Base-by-base conservation (phyloP, 2,113 vertebrate species). In the Accipiter virgatus region DNA sequence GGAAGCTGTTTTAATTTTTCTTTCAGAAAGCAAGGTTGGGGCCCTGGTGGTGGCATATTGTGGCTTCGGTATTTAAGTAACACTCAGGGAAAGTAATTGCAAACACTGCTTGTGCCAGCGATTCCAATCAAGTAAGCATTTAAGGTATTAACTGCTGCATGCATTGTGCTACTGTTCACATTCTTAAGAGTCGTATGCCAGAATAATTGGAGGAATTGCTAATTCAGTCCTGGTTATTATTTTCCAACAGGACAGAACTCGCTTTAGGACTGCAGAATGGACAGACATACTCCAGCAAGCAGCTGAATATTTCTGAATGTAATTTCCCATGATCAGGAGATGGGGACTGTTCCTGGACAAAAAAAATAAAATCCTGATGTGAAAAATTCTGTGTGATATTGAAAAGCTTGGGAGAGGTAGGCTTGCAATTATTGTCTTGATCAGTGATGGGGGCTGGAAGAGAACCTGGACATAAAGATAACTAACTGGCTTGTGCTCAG, bases 321-420 rank as follows among this genome's bases (percentile, higher is more conserved):
- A 6, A 45, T 18, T 22, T 11, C 18, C 50, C 22, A 0, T 2
- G 1, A 21, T 32, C 13, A 1, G 18, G 50, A 43, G 42, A 31
- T 3, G 16, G 25, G 42, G 32, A 26, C 0, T 0, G 36, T 25
- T 59, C 20, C 62, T 13, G 32, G 31, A 13, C 56, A 13, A 55
- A 63, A 55, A 56, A n/a, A 43, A 15, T 9, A 20, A 42, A 16
- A 43, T 27, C 50, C 50, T 5, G 38, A 50, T 10, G 66, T 1
- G 11, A 20, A 15, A 65, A 42, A 17, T 40, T 13, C 23, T 15
- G 15, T 0, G 0, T 4, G 22, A 10, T 19, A 43, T 3, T 8
- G 34, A n/a, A 59, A 58, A 58, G 66, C 58, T 34, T 3, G 4
- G 45, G 50, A 22, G 52, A 34, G 59, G 43, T 9, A 25, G 8